These are phyloP conservation scores for Nyctibius bracteatus DNA, from an alignment of 2,113 vertebrate genomes.

Conservation along the genomic window DNA sequence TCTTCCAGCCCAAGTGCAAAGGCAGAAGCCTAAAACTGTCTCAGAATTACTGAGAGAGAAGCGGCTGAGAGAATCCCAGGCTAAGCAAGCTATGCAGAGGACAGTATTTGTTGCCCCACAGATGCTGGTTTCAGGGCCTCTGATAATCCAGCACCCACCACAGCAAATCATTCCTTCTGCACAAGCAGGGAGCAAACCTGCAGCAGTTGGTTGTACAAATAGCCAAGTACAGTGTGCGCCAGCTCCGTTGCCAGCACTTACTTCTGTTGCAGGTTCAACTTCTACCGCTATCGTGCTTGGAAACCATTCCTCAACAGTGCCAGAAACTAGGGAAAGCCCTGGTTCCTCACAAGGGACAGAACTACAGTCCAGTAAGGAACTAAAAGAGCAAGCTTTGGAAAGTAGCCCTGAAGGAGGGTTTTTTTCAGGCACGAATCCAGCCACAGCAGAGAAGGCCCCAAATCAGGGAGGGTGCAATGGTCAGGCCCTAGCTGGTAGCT, in stretches of 20 bases:
- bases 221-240: neutral
- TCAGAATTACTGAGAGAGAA: constrained; percentile 71
- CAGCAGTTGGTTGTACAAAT: neutral
- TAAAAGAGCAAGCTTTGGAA: neutral
- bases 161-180: neutral
- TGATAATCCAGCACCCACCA: constrained; percentile 45
- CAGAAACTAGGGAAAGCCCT: neutral
- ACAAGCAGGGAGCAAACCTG: neutral
- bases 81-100: neutral
- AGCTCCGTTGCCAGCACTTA: neutral
- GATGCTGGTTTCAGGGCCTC: constrained; percentile 54
- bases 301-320: neutral
- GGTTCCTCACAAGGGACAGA: neutral
- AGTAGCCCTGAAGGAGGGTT: neutral
- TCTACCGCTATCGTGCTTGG: neutral
- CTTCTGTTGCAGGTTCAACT: neutral
- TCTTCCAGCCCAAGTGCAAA: neutral
- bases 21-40: constrained; percentile 72
- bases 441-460: neutral
- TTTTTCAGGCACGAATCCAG: neutral
- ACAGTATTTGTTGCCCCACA: neutral
- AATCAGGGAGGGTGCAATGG: neutral
- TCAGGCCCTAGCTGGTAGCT: neutral
- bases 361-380: neutral
- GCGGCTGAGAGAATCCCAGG: constrained; percentile 23